Evolutionary conservation across 2,888 invertebrate genomes (phyloP), one percentile per base, ranked within the genome.

Genomic region (Anticlea derivata): DNA sequence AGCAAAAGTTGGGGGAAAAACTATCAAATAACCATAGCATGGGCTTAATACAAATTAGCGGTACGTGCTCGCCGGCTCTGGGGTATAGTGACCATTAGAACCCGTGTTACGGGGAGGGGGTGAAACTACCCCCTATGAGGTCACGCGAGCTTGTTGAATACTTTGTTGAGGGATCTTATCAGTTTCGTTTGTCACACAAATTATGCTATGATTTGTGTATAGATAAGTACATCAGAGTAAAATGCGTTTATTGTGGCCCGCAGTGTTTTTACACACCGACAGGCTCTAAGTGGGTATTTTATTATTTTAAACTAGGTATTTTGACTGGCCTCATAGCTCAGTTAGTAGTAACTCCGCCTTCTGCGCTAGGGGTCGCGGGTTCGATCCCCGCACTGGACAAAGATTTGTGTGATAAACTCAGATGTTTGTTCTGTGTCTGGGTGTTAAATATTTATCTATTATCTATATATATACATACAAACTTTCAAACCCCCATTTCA

Each of bases 101-200:
- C n/a, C 40, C 51, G 43, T 37, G 17, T 27, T 12, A 26, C 7
- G 23, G 33, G 12, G 17, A n/a, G 13, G 49, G 34, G 49, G 37
- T 20, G 31, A 1, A 31, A 38, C 41, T 40, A 46, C 26, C 43
- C 38, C 11, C 17, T n/a, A 3, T 10, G 37, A 7, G 41, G 38
- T 30, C 53, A 48, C 44, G 53, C 48, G 26, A 53, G 39, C 44
- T 44, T 48, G 44, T 40, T 53, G 31, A 48, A 44, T 48, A 44
- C 43, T 26, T 31, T 17, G 38, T 17, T 10, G 34, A 12, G 12
- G 5, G 41, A 41, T 41, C 41, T 41, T 41, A 41, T 41, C 41
- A 13, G 13, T 24, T 23, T 30, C 3, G 22, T 30, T 22, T 33
- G 41, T 31, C 31, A 20, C 10, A 39, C 27, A 29, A 29, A 39